A percentile compares a stretch with the other conserved stretches of the same genome.
Evolutionary conservation across 2,113 vertebrate species (phyloP).

Genomic region (Crotalus helleri): DNA sequence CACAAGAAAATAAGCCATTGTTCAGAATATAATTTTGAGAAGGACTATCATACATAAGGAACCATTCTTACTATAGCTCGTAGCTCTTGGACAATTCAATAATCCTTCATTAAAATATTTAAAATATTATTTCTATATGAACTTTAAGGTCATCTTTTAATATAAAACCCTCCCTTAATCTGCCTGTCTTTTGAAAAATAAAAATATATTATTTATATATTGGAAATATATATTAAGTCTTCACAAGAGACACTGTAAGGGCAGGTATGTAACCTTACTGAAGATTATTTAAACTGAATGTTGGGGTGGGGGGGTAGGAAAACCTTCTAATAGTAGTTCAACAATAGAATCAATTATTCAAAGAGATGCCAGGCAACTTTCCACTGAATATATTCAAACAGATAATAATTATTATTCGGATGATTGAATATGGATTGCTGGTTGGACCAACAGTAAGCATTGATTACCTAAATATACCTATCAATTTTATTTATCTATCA

Average conservation of each 20-base stretch:
- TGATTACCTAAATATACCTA: not conserved
- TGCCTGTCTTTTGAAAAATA: conserved; percentile 20
- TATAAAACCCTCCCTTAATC: conserved; percentile 32
- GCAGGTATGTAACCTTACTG: not conserved
- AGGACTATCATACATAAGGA: conserved; percentile 65
- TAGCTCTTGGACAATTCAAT: conserved; percentile 57
- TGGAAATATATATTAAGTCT: not conserved
- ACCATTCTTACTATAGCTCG: conserved; percentile 61
- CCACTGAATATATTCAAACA: not conserved
- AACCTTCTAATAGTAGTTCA: not conserved
- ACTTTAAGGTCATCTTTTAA: conserved; percentile 44
- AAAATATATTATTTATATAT: not conserved
- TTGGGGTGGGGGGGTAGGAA: not conserved
- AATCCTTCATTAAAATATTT: conserved; percentile 59
- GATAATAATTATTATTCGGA: not conserved
- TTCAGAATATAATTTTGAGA: conserved; percentile 73
- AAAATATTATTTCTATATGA: conserved; percentile 45
- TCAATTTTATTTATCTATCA: not conserved
- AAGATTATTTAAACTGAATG: not conserved
- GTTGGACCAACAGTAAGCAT: not conserved
- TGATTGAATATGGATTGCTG: not conserved
- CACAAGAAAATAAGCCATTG: conserved; percentile 86
- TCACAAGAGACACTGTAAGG: not conserved
- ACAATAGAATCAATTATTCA: not conserved
- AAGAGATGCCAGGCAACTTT: not conserved